phyloP scores from a whole-genome alignment of 2,888 invertebrate genomes.

The Elegia similella region DNA sequence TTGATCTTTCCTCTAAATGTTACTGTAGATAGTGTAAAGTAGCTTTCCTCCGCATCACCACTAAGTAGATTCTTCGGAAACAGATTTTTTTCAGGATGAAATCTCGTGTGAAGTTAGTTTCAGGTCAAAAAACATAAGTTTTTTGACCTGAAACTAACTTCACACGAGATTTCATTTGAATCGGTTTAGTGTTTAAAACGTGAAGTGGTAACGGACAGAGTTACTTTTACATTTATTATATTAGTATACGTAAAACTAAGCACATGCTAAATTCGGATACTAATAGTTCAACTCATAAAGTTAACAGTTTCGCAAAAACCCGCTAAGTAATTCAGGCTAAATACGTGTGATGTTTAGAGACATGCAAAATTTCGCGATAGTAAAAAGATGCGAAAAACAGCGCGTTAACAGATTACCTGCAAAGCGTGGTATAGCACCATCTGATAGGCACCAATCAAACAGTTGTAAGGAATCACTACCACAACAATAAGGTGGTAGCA shows the following conservation, averaged over 20 bases:
- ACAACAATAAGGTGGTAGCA: constrained; percentile 59
- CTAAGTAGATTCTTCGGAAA: no score
- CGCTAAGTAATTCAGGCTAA: constrained; percentile 9
- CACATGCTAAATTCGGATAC: constrained; percentile 8
- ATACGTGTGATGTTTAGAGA: constrained; percentile 6
- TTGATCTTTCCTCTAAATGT: no score
- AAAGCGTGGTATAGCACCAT: not conserved
- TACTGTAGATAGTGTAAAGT: no score
- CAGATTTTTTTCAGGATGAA: no score
- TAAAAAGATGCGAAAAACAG: constrained; percentile 5
- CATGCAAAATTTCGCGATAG: constrained; percentile 7
- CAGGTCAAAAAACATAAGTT: no score
- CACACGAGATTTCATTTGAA: no score
- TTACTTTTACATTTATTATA: no score
- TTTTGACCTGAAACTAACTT: no score
- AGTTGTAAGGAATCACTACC: constrained; percentile 29
- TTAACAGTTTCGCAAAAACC: constrained; percentile 12
- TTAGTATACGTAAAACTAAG: not conserved
- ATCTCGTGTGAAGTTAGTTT: no score
- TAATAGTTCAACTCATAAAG: constrained; percentile 1
- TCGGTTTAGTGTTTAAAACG: no score
- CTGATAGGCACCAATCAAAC: constrained; percentile 16
- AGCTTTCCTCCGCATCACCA: no score
- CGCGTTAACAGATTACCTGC: not conserved
- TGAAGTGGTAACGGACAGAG: no score